Evolutionary conservation across 2,888 invertebrate genomes (phyloP), one percentile per base, ranked within the genome.

Genomic region (Nesidiocoris tenuis): DNA sequence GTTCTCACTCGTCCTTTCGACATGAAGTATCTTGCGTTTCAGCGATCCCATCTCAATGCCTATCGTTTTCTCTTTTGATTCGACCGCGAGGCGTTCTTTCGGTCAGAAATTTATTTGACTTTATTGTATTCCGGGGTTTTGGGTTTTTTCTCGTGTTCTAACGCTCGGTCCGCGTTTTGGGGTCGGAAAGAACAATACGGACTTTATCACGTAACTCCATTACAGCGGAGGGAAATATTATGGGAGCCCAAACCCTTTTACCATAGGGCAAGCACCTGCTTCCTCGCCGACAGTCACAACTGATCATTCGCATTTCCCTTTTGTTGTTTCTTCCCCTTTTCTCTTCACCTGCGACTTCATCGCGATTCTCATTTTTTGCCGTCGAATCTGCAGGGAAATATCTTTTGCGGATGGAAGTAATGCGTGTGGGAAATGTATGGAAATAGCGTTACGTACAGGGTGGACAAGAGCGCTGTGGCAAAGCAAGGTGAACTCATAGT

Each of bases 201-300:
- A 72, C 72, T 72, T 72, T 72, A 72, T 72, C 72, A 54, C 72
- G 17, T 61, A 61, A 72, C 72, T 72, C 72, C 72, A 72, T 72
- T 72, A 61, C 54, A 72, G 61, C 19, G 61, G 70, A 70, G 72
- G 72, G 72, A 72, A 72, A 61, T 72, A 72, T 72, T 72, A 72
- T 72, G 72, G 72, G 61, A 72, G n/a, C n/a, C n/a, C n/a, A n/a
- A n/a, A 72, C 61, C 72, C 63, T 72, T 39, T 39, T 39, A 3
- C 39, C 39, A 39, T 39, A 39, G n/a, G n/a, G 12, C 39, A 39
- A 39, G 12, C 39, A 39, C 39, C 39, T 39, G 39, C 3, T 7
- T 39, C 39, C 39, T 12, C n/a, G n/a, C n/a, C n/a, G n/a, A n/a
- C 39, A 39, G 39, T 12, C 39, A 39, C 39, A 39, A 39, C 39